Base-by-base conservation (phyloP, 1,140 invertebrate species). In the Sweltsa coloradensis region DNA sequence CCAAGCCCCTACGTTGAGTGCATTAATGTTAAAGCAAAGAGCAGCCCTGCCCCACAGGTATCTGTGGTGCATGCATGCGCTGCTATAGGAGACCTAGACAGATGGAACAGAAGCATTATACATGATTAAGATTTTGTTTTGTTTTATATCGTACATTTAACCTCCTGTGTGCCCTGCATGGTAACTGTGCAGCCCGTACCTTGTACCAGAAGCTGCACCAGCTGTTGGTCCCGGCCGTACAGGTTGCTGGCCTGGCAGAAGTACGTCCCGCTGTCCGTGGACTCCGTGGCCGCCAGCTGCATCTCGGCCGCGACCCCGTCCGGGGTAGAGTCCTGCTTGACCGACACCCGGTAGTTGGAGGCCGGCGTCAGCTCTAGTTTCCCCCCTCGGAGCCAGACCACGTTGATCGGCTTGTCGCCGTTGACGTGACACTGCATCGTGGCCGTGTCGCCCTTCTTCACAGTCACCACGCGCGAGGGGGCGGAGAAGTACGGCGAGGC, bases 211-310 rank as follows among this genome's bases (percentile, higher is more conserved):
- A 92, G 65, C 56, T 86, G 81, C 25, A 89, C 83, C 24, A 81
- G 67, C 55, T 88, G 83, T 57, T 88, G 82, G 61, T 90, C 87
- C 49, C 76, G 76, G 6, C 88, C 88, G 57, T 85, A 85, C 23
- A 79, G 67, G 67, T 92, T 92, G 53, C 74, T 81, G 3, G 85
- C 85, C 51, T 79, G 74, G 60, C 89, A 92, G 47, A 85, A 84
- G 62, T 90, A 91, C 0, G 84, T 75, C 0, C 83, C 85, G 47
- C 79, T 83, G 56, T 91, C 87, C 5, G 68, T 67, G 16, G 82
- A 75, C 54, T 83, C 78, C 0, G 82, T 77, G 4, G 75, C 76
- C 7, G 73, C 70, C 34, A 92, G 81, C 59, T 83, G 74, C 41
- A 91, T 57, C 52, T 86, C 81, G 0, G 81, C 81, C 7, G 25